Conservation (phyloP, 1,140 invertebrate species). For the Drosophila micromelanica region DNA sequence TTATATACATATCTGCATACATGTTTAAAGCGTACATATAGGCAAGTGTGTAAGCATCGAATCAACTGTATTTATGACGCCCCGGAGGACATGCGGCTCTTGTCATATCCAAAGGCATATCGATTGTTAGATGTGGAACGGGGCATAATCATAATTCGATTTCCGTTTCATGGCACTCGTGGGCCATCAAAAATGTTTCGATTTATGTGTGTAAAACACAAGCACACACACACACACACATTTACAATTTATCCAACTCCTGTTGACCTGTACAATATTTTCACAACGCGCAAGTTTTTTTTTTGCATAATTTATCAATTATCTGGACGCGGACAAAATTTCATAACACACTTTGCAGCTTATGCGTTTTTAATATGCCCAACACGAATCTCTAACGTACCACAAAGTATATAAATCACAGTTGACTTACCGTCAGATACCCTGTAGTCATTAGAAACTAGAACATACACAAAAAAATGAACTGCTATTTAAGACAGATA, state of each 20-base stretch:
- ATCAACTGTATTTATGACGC: slow-evolving; percentile 40
- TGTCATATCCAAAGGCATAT: not conserved
- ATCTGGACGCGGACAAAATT: slow-evolving; percentile 35
- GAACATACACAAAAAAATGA: too few relatives aligned
- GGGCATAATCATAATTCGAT: slow-evolving; percentile 41
- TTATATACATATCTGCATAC: not conserved
- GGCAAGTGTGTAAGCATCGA: slow-evolving; percentile 2
- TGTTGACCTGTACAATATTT: slow-evolving; percentile 11
- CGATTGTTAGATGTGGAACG: not conserved
- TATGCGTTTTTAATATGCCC: slow-evolving; percentile 29
- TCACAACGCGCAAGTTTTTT: slow-evolving; percentile 6
- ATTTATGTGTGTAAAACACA: slow-evolving; percentile 17
- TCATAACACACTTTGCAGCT: slow-evolving; percentile 50
- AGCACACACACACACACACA: not conserved
- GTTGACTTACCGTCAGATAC: too few relatives aligned
- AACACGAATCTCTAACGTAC: slow-evolving; percentile 12
- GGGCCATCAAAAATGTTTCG: slow-evolving; percentile 34
- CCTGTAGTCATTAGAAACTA: too few relatives aligned
- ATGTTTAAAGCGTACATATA: slow-evolving; percentile 7
- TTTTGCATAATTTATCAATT: slow-evolving; percentile 47
- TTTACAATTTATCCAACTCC: slow-evolving; percentile 8
- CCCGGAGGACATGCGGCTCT: slow-evolving; percentile 7
- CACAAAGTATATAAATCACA: not conserved
- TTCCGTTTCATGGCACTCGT: slow-evolving; percentile 26
- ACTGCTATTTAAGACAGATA: too few relatives aligned